Base-by-base conservation (phyloP, 1,140 invertebrate genomes). In the Hirudo medicinalis region DNA sequence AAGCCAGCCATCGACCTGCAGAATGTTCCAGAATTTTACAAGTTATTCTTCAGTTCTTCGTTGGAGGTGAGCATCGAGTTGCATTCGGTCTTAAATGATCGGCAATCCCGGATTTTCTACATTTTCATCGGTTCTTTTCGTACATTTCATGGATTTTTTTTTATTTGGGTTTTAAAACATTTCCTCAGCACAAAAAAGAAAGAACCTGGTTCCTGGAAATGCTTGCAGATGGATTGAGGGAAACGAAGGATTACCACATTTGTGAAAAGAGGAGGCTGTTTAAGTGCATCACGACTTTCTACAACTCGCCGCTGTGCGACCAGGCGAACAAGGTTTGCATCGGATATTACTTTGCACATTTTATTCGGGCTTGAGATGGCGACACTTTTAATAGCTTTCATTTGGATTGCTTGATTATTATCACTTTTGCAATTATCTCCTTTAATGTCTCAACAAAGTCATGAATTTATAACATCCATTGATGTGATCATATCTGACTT, bases 21-120 rank as follows among this genome's bases (percentile, higher is more conserved):
- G 5, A 84, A 86, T n/a, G 86, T 90, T n/a, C 89, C 90, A 8
- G 90, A 90, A 79, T 87, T 90, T 72, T 84, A 89, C 43, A 87
- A 86, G 70, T 83, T 90, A 19, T 86, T 90, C 73, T 86, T 89
- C 74, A 88, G 87, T 73, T 85, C 86, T 8, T 86, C 88, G 67
- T 79, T 89, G 0, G 85, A 89, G 78, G 78, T 80, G 76, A 73
- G 53, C 36, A 25, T 25, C 15, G 13, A 63, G 17, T 0, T 17
- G 20, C 25, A 3, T n/a, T 57, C 55, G 6, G 32, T 57, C 9
- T 27, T 27, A 57, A n/a, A 2, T 57, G 2, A n/a, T n/a, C 20
- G 5, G 9, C 55, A 57, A n/a, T 57, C 55, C 25, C n/a, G n/a
- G n/a, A 27, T 57, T n/a, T n/a, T 9, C 25, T n/a, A 27, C 1